Conservation (phyloP, 2,888 invertebrate genomes). For the Mongoloraphidia duomilia region DNA sequence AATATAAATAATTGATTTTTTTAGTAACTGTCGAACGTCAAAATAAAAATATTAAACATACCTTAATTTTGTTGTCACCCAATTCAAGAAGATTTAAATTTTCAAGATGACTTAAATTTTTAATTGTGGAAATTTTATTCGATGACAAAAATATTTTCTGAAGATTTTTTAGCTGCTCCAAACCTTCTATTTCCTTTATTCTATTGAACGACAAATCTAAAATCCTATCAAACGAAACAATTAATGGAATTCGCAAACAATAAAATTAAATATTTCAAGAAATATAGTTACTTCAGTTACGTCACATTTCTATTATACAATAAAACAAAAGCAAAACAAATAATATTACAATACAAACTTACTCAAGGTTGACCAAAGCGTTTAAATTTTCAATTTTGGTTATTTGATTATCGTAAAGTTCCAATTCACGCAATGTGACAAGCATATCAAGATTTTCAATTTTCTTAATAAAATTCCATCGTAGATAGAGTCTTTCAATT, state of each 20-base stretch:
- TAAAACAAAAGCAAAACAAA: slow-evolving; percentile 6
- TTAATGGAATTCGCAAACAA: slow-evolving; percentile 7
- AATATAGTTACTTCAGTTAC: background rate
- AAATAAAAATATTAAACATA: slow-evolving; percentile 26
- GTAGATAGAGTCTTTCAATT: slow-evolving; percentile 67
- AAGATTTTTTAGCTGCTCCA: slow-evolving; percentile 59
- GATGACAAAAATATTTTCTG: slow-evolving; percentile 78
- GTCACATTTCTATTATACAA: background rate
- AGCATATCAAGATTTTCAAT: slow-evolving; percentile 78
- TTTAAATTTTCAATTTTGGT: slow-evolving; percentile 82
- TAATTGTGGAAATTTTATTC: slow-evolving; percentile 76
- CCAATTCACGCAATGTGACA: slow-evolving; percentile 68
- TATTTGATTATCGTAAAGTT: slow-evolving; percentile 95
- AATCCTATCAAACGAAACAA: slow-evolving; percentile 40
- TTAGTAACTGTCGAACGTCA: slow-evolving; percentile 6
- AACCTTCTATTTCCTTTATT: slow-evolving; percentile 69
- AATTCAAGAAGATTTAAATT: slow-evolving; percentile 77
- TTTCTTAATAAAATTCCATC: slow-evolving; percentile 91
- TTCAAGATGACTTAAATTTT: slow-evolving; percentile 68
- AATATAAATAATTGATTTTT: slow-evolving; percentile 16
- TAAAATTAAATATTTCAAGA: background rate
- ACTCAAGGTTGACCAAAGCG: slow-evolving; percentile 76
- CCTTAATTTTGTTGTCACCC: slow-evolving; percentile 86
- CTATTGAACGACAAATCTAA: slow-evolving; percentile 94
- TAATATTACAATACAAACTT: slow-evolving; percentile 25